Conservation (phyloP, 2,113 vertebrate genomes). For the Heteronetta atricapilla region DNA sequence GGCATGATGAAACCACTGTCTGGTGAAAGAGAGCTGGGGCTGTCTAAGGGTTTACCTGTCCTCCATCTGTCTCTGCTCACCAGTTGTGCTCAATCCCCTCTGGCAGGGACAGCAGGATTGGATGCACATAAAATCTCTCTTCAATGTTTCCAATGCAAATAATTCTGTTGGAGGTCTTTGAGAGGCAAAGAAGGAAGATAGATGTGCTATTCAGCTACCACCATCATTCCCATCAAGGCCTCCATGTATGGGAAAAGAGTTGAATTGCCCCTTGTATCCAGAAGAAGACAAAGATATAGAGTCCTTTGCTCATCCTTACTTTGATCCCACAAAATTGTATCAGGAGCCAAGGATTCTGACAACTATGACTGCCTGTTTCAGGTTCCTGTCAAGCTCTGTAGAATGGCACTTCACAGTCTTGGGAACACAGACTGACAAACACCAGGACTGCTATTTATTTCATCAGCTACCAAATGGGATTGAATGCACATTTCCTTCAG, state of each 20-base stretch:
- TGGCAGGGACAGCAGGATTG: neutral
- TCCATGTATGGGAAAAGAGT: neutral
- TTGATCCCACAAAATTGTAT: neutral
- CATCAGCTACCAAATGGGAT: neutral
- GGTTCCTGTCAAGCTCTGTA: neutral
- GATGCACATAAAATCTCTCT: neutral
- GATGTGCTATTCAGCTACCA: neutral
- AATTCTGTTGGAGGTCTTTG: neutral
- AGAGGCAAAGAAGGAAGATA: neutral
- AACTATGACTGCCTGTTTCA: neutral
- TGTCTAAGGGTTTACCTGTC: conserved; percentile 10
- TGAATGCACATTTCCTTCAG: neutral
- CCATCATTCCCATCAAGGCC: neutral
- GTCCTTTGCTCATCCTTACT: neutral
- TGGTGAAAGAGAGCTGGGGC: neutral
- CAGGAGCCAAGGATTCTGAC: neutral
- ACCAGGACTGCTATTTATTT: neutral
- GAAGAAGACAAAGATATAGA: neutral
- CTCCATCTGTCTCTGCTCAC: conserved; percentile 5
- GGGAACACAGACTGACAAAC: neutral
- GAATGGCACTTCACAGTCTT: neutral
- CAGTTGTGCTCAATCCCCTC: neutral
- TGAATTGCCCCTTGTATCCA: neutral
- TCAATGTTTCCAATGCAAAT: neutral
- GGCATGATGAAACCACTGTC: neutral